phyloP scores from a whole-genome alignment of 2,797 vertebrate genomes.

The Masticophis lateralis region DNA sequence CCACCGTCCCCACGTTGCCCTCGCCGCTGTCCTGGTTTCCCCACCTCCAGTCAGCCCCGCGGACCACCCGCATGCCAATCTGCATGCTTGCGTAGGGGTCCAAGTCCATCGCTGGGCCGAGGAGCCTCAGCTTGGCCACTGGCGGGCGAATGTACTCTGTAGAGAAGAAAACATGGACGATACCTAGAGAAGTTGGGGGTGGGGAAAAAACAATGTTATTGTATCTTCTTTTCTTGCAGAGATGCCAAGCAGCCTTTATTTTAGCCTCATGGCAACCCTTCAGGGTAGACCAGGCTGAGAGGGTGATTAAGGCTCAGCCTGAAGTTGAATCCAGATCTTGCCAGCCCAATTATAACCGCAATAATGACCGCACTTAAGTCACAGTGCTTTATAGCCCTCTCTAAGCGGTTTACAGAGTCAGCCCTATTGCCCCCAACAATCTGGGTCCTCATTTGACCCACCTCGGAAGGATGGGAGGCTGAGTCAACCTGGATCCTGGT shows the following conservation, averaged over 20 bases:
- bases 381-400: too few species aligned
- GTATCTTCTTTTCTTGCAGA: neutral
- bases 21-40: slow-evolving; percentile 92
- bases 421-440: too few species aligned
- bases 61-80: slow-evolving; percentile 96
- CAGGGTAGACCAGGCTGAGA: neutral
- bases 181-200: neutral
- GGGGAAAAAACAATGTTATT: neutral
- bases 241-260: neutral
- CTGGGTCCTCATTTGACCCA: too few species aligned
- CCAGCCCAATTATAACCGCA: neutral
- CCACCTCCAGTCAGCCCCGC: slow-evolving; percentile 98
- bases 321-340: neutral
- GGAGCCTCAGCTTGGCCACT: slow-evolving; percentile 18
- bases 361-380: too few species aligned
- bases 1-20: slow-evolving; percentile 92
- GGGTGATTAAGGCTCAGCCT: neutral
- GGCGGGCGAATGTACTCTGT: rapidly evolving
- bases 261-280: neutral
- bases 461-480: too few species aligned
- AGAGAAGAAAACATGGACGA: slow-evolving; percentile 34
- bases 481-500: too few species aligned
- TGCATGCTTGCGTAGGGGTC: slow-evolving; percentile 86
- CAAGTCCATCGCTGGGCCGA: slow-evolving; percentile 59
- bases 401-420: too few species aligned